phyloP scores from a whole-genome alignment of 2,113 vertebrate species.

The Syngnathus scovelli region DNA sequence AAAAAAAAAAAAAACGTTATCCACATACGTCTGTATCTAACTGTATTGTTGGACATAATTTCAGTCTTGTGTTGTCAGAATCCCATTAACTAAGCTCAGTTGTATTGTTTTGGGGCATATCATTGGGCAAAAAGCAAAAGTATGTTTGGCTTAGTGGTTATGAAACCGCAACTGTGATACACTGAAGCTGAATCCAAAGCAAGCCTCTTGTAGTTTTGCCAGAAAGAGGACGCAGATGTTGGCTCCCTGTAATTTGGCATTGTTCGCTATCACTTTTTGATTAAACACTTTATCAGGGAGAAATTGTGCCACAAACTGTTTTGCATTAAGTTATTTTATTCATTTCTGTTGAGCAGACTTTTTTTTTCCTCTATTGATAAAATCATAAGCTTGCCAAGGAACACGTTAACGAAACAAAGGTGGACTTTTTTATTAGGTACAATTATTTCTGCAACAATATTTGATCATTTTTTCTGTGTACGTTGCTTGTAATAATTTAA shows the following conservation, averaged over 20 bases:
- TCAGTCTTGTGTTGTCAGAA: background rate
- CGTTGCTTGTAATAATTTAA: slow-evolving; percentile 16
- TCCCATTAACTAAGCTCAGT: background rate
- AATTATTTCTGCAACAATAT: slow-evolving; percentile 11
- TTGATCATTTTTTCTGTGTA: slow-evolving; percentile 8
- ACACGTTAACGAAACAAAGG: slow-evolving; percentile 37
- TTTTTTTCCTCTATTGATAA: slow-evolving; percentile 11
- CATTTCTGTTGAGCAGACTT: slow-evolving; percentile 11
- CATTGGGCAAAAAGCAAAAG: background rate
- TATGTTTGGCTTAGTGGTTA: background rate
- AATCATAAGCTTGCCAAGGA: slow-evolving; percentile 37
- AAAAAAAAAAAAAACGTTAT: background rate
- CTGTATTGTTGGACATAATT: background rate
- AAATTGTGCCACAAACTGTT: slow-evolving; percentile 2
- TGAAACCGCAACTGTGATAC: slow-evolving; percentile 7
- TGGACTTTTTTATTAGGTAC: slow-evolving; percentile 9
- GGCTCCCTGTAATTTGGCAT: too few species aligned
- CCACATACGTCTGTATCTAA: background rate
- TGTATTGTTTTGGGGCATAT: background rate
- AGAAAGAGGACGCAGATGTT: background rate
- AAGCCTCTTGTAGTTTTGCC: slow-evolving; percentile 9
- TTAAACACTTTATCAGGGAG: background rate
- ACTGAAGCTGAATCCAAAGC: slow-evolving; percentile 13
- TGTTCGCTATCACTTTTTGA: background rate
- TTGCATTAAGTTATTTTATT: slow-evolving; percentile 6